A percentile compares a stretch with the other conserved stretches of the same genome.
Evolutionary conservation across 2,888 invertebrate genomes (phyloP).

Genomic region (Sarcophaga variegata): DNA sequence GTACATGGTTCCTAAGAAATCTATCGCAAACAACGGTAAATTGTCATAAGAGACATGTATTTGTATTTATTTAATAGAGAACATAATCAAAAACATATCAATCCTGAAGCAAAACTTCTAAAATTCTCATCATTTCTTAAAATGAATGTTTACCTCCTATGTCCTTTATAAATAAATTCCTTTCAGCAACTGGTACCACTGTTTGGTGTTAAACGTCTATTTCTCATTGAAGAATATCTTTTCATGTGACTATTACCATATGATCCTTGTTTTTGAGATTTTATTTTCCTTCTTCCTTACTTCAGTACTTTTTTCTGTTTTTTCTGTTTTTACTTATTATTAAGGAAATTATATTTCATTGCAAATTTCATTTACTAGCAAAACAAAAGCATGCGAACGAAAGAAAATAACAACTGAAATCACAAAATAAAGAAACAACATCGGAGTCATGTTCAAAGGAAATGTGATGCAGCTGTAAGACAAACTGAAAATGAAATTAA

Average conservation of each 20-base stretch:
- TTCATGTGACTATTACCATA: conserved; percentile 2
- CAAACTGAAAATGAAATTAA: conserved; percentile 17
- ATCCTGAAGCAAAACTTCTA: no score
- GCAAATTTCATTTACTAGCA: conserved; percentile 8
- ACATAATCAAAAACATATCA: no score
- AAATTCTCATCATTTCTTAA: no score
- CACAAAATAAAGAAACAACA: conserved; percentile 25
- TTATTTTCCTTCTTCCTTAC: background rate
- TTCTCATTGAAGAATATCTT: background rate
- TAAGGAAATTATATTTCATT: conserved; percentile 55
- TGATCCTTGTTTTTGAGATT: conserved; percentile 1
- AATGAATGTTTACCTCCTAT: no score
- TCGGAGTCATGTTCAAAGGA: conserved; percentile 46
- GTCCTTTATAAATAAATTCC: background rate
- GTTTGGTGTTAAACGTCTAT: background rate
- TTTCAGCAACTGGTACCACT: background rate
- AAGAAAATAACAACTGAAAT: background rate
- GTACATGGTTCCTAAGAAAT: no score
- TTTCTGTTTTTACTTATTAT: conserved; percentile 1
- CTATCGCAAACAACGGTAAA: no score
- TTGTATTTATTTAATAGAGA: no score
- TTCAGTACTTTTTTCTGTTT: background rate
- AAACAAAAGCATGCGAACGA: conserved; percentile 16
- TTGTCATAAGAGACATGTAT: no score
- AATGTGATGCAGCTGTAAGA: conserved; percentile 45